Evolutionary conservation across 2,113 vertebrate species (phyloP), one percentile per base, ranked within the genome.

Genomic region (Ctenodactylus gundi): DNA sequence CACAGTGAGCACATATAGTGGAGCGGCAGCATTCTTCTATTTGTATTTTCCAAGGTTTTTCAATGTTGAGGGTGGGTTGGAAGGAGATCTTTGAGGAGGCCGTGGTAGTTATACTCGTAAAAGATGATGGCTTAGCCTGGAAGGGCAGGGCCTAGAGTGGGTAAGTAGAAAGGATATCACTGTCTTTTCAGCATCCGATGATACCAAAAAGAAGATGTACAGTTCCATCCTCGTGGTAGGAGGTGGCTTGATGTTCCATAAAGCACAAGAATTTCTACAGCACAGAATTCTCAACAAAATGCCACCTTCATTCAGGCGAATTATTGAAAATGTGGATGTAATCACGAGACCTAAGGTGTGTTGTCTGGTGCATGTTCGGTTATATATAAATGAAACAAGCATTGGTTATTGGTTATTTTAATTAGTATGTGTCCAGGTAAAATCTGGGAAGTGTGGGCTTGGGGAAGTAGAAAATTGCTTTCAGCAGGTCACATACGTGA

Each of bases 121-220:
- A 39, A 82, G 51, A 20, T 75, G 44, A 2, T 13, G 49, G n/a
- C 23, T 62, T 91, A 57, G 12, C n/a, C 39, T 36, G 14, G 67
- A 39, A 60, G 60, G 34, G 39, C 41, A 51, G n/a, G n/a, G n/a
- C n/a, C n/a, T n/a, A n/a, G n/a, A n/a, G 34, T 2, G 41, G 46
- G 67, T 76, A 21, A 51, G 44, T 64, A 3, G 41, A 80, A n/a
- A 36, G 53, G 14, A 14, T 80, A 1, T 93, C 36, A 4, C n/a
- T 97, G 21, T 97, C 67, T 82, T 97, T 97, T 49, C 98, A 99
- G 99, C 99, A 18, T 99, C 99, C 13, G 99, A 99, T 58, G 99
- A 99, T 97, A 99, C 99, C 84, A 99, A 99, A 96, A 99, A 99
- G 96, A 99, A 99, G 97, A 99, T 99, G 99, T 99, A 99, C 98